These are phyloP conservation scores for Danio albolineatus DNA, from an alignment of 2,797 vertebrate genomes.

Conservation along the genomic window DNA sequence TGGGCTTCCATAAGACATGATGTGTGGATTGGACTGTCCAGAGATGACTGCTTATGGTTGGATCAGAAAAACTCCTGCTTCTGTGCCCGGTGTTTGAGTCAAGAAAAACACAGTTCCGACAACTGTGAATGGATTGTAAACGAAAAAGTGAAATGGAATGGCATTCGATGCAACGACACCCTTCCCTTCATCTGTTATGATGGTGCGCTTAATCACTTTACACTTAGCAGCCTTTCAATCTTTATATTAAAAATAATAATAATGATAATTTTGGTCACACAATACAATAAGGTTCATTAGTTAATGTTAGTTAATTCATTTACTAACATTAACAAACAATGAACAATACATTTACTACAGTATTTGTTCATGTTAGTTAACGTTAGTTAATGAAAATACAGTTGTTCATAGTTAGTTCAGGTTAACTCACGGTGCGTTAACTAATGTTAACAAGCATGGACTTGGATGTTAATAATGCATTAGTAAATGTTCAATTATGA, in stretches of 20 bases:
- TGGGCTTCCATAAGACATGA: background rate
- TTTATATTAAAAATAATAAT: background rate
- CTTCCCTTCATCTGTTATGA: slow-evolving; percentile 66
- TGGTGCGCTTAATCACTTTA: slow-evolving; percentile 59
- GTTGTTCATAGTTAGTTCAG: too few species aligned
- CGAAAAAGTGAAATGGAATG: slow-evolving; percentile 66
- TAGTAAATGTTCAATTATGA: too few species aligned
- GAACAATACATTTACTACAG: too few species aligned
- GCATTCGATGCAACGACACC: slow-evolving; percentile 39
- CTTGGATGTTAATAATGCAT: too few species aligned
- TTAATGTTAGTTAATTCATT: too few species aligned
- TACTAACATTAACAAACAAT: too few species aligned
- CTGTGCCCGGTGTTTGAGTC: slow-evolving; percentile 64
- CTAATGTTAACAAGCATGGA: too few species aligned
- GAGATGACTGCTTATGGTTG: slow-evolving; percentile 74
- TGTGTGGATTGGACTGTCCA: slow-evolving; percentile 67
- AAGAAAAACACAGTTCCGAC: slow-evolving; percentile 57
- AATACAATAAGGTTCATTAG: too few species aligned
- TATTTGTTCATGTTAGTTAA: too few species aligned
- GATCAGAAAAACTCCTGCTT: slow-evolving; percentile 71
- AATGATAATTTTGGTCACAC: too few species aligned
- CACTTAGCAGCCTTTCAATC: background rate
- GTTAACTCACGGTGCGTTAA: too few species aligned
- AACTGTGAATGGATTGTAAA: slow-evolving; percentile 61
- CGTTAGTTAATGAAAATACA: too few species aligned